Conservation (phyloP, 2,797 vertebrate species). For the Chelon labrosus region DNA sequence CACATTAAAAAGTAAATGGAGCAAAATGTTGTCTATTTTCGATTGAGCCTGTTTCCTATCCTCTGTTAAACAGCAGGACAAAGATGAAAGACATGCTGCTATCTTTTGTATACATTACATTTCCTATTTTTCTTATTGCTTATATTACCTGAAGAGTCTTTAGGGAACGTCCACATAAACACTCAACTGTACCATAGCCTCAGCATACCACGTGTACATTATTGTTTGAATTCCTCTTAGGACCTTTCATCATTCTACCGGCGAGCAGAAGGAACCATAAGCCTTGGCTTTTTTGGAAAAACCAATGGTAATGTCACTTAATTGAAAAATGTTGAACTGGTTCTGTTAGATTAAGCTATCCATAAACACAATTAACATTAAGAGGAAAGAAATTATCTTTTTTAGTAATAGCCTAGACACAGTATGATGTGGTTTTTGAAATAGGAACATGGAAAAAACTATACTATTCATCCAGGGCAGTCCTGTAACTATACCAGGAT, state of each 20-base stretch:
- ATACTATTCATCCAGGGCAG: constrained; percentile 5
- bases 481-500: constrained; percentile 37
- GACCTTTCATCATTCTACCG: neutral
- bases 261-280: neutral
- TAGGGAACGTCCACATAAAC: too few relatives aligned
- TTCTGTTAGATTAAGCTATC: neutral
- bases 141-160: neutral
- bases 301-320: neutral
- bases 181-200: too few relatives aligned
- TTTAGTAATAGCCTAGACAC: too few relatives aligned
- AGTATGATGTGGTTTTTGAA: neutral
- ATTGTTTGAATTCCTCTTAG: neutral
- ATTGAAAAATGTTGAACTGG: neutral
- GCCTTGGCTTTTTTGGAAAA: neutral
- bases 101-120: neutral
- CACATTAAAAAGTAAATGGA: neutral
- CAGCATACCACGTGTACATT: too few relatives aligned
- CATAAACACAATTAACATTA: neutral
- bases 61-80: neutral
- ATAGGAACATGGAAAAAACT: neutral
- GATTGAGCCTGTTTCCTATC: neutral
- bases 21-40: neutral
- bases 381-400: neutral
- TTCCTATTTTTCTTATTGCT: neutral
- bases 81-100: neutral